Conservation (phyloP, 64 coral and sea anemone species). For the Pachyseris speciosa region DNA sequence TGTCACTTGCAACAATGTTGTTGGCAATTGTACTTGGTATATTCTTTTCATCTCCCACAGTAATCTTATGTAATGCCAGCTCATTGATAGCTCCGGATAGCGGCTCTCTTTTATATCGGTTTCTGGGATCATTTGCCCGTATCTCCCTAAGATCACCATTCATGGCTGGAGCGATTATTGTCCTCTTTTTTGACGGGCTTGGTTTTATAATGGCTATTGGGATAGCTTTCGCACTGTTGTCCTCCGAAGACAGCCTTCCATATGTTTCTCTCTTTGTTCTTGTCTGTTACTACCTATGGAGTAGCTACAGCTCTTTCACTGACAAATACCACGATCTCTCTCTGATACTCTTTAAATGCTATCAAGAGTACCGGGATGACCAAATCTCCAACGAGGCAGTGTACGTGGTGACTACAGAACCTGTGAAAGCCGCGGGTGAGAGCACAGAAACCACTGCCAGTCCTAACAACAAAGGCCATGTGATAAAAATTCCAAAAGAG, state of each 20-base stretch:
- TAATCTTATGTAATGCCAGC: not conserved
- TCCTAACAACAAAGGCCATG: not conserved
- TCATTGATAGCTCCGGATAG: not conserved
- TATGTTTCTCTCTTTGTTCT: not conserved
- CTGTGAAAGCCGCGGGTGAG: not conserved
- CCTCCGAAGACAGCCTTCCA: not conserved
- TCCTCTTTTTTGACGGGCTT: not conserved
- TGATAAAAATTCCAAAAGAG: not conserved
- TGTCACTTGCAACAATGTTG: not conserved
- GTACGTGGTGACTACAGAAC: not conserved
- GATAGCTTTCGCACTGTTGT: not conserved
- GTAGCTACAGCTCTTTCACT: constrained; percentile 23
- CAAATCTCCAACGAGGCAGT: not conserved
- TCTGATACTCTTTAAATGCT: not conserved
- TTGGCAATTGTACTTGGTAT: not conserved
- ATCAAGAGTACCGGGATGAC: not conserved
- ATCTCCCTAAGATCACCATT: not conserved
- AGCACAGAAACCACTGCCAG: not conserved
- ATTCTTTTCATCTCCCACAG: not conserved
- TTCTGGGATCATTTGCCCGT: not conserved
- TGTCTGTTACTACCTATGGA: not conserved
- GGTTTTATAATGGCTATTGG: not conserved
- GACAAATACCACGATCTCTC: constrained; percentile 16
- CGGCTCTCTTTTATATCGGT: not conserved
- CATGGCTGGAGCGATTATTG: not conserved